Evolutionary conservation across 2,113 vertebrate genomes (phyloP).

Genomic region (Microcebus tavaratra): DNA sequence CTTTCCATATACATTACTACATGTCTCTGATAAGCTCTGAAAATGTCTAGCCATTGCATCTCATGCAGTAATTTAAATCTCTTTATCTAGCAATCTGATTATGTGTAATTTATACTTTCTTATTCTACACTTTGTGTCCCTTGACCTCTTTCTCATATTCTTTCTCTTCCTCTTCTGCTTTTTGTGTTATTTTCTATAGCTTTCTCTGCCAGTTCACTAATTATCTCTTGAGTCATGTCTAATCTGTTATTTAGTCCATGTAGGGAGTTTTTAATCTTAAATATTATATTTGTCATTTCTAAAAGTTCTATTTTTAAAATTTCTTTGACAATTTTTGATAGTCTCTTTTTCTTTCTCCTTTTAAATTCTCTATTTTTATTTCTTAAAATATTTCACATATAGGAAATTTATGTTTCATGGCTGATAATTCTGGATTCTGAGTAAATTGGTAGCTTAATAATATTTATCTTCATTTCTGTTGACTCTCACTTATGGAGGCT

Average conservation of each 20-base stretch:
- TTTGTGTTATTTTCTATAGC: not conserved
- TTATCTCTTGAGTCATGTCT: not conserved
- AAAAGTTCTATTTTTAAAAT: slow-evolving; percentile 8
- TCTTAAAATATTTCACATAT: not conserved
- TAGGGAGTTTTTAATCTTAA: not conserved
- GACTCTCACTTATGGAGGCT: not conserved
- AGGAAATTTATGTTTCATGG: not conserved
- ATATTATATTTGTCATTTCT: not conserved
- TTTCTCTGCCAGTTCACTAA: not conserved
- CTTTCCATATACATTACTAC: not conserved
- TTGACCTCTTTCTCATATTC: not conserved
- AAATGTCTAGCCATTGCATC: not conserved
- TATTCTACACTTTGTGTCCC: not conserved
- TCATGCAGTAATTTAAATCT: not conserved
- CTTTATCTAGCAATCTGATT: not conserved
- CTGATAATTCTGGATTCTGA: not conserved
- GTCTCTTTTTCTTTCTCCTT: not conserved
- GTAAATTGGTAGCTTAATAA: not conserved
- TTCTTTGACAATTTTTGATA: not conserved
- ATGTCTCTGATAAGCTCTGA: not conserved
- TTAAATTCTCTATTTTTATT: not conserved
- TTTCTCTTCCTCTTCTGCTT: not conserved
- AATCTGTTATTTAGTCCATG: not conserved
- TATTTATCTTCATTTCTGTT: not conserved
- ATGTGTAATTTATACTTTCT: not conserved